phyloP scores from a whole-genome alignment of 2,797 vertebrate species.

The Peromyscus aztecus region DNA sequence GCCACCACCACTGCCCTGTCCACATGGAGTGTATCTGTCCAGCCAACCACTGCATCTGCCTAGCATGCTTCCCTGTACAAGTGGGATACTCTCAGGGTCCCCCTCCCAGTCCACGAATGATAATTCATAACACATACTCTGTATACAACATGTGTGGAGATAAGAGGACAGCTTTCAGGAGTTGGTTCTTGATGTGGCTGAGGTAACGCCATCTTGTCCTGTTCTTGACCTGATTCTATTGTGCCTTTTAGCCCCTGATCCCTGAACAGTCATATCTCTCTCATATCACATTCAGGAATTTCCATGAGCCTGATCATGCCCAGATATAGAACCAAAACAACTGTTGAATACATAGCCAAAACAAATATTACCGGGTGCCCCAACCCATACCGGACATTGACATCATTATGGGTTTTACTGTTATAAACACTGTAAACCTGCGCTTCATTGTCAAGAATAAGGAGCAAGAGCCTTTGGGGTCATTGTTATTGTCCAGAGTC shows the following conservation, averaged over 20 bases:
- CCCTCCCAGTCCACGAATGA: no score
- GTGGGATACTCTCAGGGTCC: no score
- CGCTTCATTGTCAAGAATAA: background rate
- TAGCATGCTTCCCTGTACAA: no score
- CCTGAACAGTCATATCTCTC: background rate
- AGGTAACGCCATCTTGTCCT: background rate
- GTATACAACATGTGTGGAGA: background rate
- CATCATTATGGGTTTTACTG: background rate
- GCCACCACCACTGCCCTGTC: no score
- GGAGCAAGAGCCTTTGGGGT: no score
- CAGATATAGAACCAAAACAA: background rate
- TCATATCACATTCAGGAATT: background rate
- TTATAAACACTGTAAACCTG: background rate
- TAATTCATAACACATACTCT: no score
- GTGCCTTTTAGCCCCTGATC: background rate
- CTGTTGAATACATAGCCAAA: background rate
- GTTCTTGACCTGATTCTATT: background rate
- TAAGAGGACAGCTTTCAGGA: background rate
- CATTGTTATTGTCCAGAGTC: no score
- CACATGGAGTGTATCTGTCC: no score
- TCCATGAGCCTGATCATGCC: background rate
- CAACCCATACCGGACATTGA: background rate
- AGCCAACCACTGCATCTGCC: no score
- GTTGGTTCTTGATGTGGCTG: background rate
- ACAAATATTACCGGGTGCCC: background rate